Percentiles rank a stretch among this genome's conserved stretches.
Evolutionary conservation across 1,140 invertebrate genomes (phyloP).

Genomic region (Harpegnathos saltator): DNA sequence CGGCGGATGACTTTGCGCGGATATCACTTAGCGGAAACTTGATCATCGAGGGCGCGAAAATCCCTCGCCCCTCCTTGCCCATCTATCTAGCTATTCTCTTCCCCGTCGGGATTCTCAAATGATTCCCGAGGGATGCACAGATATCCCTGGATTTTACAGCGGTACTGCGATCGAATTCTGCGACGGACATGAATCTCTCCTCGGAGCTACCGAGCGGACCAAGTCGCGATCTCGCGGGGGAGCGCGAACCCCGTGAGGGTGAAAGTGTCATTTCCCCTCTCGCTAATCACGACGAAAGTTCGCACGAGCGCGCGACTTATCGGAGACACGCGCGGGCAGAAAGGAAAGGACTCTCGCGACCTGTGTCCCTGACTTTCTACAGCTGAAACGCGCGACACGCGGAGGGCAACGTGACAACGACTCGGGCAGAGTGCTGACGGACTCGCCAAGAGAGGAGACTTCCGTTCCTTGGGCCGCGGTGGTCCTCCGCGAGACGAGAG

Average conservation of each 20-base stretch:
- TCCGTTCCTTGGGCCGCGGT: too few species aligned
- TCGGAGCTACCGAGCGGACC: not conserved
- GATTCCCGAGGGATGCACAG: not conserved
- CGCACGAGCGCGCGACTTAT: not conserved
- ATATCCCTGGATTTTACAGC: not conserved
- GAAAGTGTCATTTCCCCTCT: not conserved
- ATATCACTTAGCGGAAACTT: slow-evolving; percentile 57
- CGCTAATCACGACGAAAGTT: not conserved
- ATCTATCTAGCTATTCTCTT: too few species aligned
- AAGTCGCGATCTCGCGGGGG: not conserved
- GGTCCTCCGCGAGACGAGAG: slow-evolving; percentile 37
- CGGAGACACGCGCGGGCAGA: not conserved
- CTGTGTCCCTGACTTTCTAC: too few species aligned
- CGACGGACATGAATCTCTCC: not conserved
- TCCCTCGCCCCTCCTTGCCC: not conserved
- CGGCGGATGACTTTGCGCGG: slow-evolving; percentile 30
- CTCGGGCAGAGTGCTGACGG: too few species aligned
- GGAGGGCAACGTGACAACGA: too few species aligned
- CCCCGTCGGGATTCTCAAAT: not conserved
- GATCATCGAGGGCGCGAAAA: slow-evolving; percentile 39
- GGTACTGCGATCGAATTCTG: not conserved
- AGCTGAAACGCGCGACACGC: too few species aligned
- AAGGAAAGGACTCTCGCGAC: not conserved
- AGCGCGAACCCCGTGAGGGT: not conserved
- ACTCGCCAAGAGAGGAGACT: too few species aligned